Base-by-base conservation (phyloP, 2,888 invertebrate genomes). In the Aleiodes alternator region DNA sequence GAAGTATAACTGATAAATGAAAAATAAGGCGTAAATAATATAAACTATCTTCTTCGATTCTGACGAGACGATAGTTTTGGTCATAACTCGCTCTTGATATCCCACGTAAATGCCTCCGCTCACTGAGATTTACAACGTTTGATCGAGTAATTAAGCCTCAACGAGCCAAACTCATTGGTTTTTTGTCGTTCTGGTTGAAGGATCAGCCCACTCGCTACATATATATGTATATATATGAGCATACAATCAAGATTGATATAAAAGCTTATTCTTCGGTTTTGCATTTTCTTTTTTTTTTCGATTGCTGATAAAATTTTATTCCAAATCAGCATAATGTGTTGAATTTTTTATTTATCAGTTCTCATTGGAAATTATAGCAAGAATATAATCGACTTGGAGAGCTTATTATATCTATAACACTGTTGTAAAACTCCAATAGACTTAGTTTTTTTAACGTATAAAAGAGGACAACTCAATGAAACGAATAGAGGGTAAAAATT, bases 91-190 rank as follows among this genome's bases (percentile, higher is more conserved):
- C 51, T 68, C 48, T 57, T 69, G 69, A 50, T 57, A 57, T 69
- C 57, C 64, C 75, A 43, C 84, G 80, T 85, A 88, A 88, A 87
- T 85, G 86, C 82, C 84, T 81, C 69, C n/a, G 78, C 82, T 83
- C 83, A 85, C 84, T 76, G 83, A 87, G 87, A 88, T 87, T 88
- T 86, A 87, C 86, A 84, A 84, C 85, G 87, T 87, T 85, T 87
- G 87, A 88, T 88, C 87, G 87, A 87, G 87, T 86, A 87, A 88
- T 88, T 87, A 88, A 87, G 81, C 81, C 76, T 73, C 53, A 66
- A 51, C 64, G 50, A 57, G 59, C 61, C 53, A 11, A 9, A 16
- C 55, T 12, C 34, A 55, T 55, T 12, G 12, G 38, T 56, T 72
- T 69, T 61, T 68, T 59, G 34, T 69, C 11, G 16, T 72, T 14